Percentiles rank a stretch among this genome's conserved stretches.
These are phyloP conservation scores for Anoplolepis gracilipes DNA, from an alignment of 1,140 invertebrate genomes.

Conservation along the genomic window DNA sequence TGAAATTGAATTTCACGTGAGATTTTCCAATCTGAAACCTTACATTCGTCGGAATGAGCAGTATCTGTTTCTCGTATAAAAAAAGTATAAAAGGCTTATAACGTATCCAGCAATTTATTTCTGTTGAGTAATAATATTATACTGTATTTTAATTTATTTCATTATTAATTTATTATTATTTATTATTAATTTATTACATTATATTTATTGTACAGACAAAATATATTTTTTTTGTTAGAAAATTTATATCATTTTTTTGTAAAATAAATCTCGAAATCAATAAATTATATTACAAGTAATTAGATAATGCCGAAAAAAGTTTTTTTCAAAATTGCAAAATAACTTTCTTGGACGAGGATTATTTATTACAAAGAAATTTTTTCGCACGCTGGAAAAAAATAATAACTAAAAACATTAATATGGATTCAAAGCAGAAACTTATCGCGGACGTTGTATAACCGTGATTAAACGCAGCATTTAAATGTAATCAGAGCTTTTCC, in stretches of 20 bases:
- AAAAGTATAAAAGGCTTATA: background rate
- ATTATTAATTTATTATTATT: conserved; percentile 10
- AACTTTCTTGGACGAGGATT: background rate
- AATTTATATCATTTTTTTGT: background rate
- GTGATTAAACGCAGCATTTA: background rate
- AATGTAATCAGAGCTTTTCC: conserved; percentile 20
- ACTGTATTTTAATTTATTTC: background rate
- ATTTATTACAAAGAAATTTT: background rate
- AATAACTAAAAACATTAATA: conserved; percentile 25
- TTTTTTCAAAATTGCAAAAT: background rate
- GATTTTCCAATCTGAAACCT: conserved; percentile 20
- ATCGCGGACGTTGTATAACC: conserved; percentile 4
- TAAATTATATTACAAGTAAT: background rate
- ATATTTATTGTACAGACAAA: background rate
- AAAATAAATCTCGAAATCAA: background rate
- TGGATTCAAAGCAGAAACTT: background rate
- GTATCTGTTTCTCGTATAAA: background rate
- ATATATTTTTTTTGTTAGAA: background rate
- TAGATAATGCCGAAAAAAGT: background rate
- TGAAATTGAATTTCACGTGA: conserved; percentile 14
- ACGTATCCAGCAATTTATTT: background rate
- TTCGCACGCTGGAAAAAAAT: background rate
- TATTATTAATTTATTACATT: too few relatives aligned
- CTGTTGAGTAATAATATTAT: background rate
- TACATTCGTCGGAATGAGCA: background rate